Evolutionary conservation across 2,113 vertebrate genomes (phyloP).

Genomic region (Tiliqua scincoides): DNA sequence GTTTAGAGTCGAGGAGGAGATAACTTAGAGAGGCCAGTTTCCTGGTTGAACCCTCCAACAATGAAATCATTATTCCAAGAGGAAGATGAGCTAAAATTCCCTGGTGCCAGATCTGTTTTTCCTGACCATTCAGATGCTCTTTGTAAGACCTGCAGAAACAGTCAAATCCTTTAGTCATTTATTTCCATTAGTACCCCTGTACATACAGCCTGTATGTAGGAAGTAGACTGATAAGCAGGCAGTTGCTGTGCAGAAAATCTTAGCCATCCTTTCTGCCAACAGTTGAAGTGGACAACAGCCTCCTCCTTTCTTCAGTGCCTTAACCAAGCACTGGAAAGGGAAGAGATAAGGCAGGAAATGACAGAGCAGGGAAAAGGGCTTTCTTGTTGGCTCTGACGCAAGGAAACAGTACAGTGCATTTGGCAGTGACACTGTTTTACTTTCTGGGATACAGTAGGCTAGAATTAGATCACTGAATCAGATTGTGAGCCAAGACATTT

Average conservation of each 20-base stretch:
- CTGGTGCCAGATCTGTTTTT: conserved; percentile 25
- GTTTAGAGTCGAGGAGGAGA: conserved; percentile 34
- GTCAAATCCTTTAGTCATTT: conserved; percentile 64
- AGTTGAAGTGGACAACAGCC: conserved; percentile 12
- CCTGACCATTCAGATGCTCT: conserved; percentile 27
- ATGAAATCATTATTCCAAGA: conserved; percentile 28
- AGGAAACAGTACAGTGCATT: conserved; percentile 7
- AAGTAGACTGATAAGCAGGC: conserved; percentile 57
- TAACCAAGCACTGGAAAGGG: conserved; percentile 49
- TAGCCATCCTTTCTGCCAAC: conserved; percentile 68
- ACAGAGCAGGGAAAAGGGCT: background rate
- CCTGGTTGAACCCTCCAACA: background rate
- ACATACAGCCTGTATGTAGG: conserved; percentile 20
- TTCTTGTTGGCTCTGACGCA: rapidly evolving
- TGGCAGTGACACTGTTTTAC: background rate
- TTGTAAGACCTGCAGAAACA: conserved; percentile 27
- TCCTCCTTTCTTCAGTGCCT: conserved; percentile 13
- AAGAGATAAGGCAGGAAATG: conserved; percentile 61
- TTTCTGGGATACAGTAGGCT: conserved; percentile 30
- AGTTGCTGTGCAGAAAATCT: conserved; percentile 54
- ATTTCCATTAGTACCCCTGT: conserved; percentile 9
- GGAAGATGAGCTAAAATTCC: conserved; percentile 41
- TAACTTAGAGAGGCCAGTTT: conserved; percentile 41
- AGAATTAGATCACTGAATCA: conserved; percentile 24
- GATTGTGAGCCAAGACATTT: background rate